Evolutionary conservation across 1,140 invertebrate species (phyloP), one percentile per base, ranked within the genome.

Genomic region (Rhynchophorus ferrugineus): DNA sequence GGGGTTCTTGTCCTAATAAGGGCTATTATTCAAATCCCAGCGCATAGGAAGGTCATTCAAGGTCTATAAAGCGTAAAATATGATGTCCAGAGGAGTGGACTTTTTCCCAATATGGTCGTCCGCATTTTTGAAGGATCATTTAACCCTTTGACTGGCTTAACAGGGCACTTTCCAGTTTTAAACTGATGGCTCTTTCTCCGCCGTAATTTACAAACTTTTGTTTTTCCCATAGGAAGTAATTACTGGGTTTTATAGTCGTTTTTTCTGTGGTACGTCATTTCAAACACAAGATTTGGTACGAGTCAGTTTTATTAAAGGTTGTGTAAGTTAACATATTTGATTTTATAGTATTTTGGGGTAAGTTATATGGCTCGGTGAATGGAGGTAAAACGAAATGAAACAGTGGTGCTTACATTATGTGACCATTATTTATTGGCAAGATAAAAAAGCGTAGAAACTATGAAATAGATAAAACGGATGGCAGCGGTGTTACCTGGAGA

Each of bases 41-140:
- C 36, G 46, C 44, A 44, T 53, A 53, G 49, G 43, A 52, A 41
- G 35, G 19, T 22, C 36, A 53, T 45, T 53, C 34, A 53, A 53
- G 51, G 35, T 41, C 33, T 36, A 47, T 53, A 53, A 53, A 53
- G 44, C 51, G 51, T 53, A 45, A 53, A 53, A 53, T 53, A 53
- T 53, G 51, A 19, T 46, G 44, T 53, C 51, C 51, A 41, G 46
- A 46, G 44, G 43, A 42, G 16, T 53, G 51, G 51, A 53, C 51
- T 53, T 42, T 43, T 47, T 22, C n/a, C 18, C 51, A 21, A 53
- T 47, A 46, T 53, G 44, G 39, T 46, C 50, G 54, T 58, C 56
- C 50, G 54, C 51, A 56, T 61, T 61, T 54, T 61, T 61, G 46
- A 61, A 58, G 59, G 49, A 58, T 61, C 59, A 61, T 61, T 61